phyloP scores from a whole-genome alignment of 2,113 vertebrate genomes.

The Fregata magnificens region DNA sequence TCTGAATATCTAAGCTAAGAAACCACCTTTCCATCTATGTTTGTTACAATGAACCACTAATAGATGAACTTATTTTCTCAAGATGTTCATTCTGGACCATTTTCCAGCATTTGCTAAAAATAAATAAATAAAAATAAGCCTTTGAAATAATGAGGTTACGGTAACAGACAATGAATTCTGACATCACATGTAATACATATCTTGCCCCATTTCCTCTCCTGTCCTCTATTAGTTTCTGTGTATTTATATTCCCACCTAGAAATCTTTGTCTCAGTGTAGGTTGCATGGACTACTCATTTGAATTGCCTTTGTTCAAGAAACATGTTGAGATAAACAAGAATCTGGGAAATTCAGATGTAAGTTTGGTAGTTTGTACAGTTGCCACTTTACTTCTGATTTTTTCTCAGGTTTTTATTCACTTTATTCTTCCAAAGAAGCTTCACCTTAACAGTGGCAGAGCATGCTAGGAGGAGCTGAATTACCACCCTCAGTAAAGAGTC shows the following conservation, averaged over 20 bases:
- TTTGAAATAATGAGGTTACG: background rate
- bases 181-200: background rate
- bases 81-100: background rate
- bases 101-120: background rate
- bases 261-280: background rate
- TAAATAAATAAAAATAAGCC: background rate
- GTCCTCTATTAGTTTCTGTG: background rate
- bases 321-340: background rate
- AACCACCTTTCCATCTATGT: background rate
- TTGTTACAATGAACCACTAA: background rate
- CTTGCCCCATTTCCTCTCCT: background rate
- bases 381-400: background rate
- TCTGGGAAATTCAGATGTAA: background rate
- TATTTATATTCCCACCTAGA: background rate
- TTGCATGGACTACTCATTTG: background rate
- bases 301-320: background rate
- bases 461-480: background rate
- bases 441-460: background rate
- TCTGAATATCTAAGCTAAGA: background rate
- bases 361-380: background rate
- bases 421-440: background rate
- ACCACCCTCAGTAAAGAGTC: background rate
- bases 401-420: background rate
- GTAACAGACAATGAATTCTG: background rate
- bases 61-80: background rate